Evolutionary conservation across 2,113 vertebrate species (phyloP), one percentile per base, ranked within the genome.

Genomic region (Brevimyrus niger): DNA sequence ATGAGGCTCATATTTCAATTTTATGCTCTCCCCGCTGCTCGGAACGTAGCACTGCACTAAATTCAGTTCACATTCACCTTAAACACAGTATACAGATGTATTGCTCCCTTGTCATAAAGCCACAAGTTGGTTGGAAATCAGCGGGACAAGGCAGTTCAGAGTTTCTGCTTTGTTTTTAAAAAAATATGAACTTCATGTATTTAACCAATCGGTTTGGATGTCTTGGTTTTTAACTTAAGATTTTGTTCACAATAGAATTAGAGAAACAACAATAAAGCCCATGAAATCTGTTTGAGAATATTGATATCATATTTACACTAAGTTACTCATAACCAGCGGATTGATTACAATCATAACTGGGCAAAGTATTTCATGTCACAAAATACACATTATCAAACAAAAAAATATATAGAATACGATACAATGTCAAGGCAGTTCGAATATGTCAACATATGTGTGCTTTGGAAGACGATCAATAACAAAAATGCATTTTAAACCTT

Each of bases 1-100:
- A 89, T 88, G 44, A 87, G 91, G 93, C 88, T 96, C 93, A 93
- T 87, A 93, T 96, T 96, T 94, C 96, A 93, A 82, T 27, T 76
- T 86, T 84, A 89, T 88, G 90, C 82, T 61, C 91, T 89, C 83
- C 87, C 88, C 89, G 76, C 90, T 89, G 90, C 87, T 87, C 51
- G 27, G 89, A 91, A 91, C 65, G 89, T 58, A 89, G 91, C 88
- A 44, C 90, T 91, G 83, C 90, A 65, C 80, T 86, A 90, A 44
- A 87, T 61, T 84, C 84, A 89, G 86, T 73, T 47, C 88, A 65
- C 87, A 47, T 69, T 17, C 3, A 53, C 23, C 44, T 87, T 87
- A 51, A 87, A 38, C 53, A 47, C 76, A 90, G 87, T 15, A 58
- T 82, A n/a, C 89, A 23, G 50, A 27, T 87, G 76, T 73, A 76